Percentiles rank a stretch among this genome's conserved stretches.
Evolutionary conservation across 2,113 vertebrate genomes (phyloP).

Genomic region (Ageneiosus marmoratus): DNA sequence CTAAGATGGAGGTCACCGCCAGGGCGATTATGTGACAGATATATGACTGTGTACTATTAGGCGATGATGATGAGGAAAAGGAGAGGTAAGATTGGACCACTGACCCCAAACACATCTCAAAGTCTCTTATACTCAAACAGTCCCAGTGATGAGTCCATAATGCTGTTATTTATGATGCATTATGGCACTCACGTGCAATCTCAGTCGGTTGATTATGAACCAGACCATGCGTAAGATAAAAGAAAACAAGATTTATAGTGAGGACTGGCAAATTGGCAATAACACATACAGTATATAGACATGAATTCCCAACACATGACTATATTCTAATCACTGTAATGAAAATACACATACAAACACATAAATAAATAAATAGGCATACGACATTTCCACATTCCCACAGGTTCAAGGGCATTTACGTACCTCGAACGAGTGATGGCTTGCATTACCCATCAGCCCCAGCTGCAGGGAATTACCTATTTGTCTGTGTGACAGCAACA

Average conservation of each 20-base stretch:
- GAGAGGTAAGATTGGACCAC: constrained; percentile 35
- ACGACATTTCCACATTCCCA: constrained; percentile 2
- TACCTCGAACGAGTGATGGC: constrained; percentile 59
- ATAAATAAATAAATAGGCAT: not conserved
- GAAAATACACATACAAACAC: not conserved
- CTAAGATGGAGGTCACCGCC: constrained; percentile 20
- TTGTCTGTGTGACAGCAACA: constrained; percentile 68
- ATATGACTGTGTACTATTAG: constrained; percentile 26
- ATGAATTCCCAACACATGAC: no score
- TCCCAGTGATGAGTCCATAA: not conserved
- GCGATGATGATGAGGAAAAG: constrained; percentile 4
- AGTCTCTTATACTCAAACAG: constrained; percentile 1
- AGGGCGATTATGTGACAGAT: constrained; percentile 37
- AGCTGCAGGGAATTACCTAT: constrained; percentile 60
- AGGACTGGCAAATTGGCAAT: not conserved
- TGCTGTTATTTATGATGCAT: not conserved
- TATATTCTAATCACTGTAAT: no score
- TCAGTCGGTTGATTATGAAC: not conserved
- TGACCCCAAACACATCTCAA: constrained; percentile 34
- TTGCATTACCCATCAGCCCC: constrained; percentile 55
- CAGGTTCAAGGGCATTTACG: constrained; percentile 68
- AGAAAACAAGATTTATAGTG: not conserved
- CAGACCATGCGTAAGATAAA: not conserved
- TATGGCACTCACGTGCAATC: not conserved
- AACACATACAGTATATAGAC: not conserved